phyloP scores from a whole-genome alignment of 2,113 vertebrate genomes.

The Poecile atricapillus region DNA sequence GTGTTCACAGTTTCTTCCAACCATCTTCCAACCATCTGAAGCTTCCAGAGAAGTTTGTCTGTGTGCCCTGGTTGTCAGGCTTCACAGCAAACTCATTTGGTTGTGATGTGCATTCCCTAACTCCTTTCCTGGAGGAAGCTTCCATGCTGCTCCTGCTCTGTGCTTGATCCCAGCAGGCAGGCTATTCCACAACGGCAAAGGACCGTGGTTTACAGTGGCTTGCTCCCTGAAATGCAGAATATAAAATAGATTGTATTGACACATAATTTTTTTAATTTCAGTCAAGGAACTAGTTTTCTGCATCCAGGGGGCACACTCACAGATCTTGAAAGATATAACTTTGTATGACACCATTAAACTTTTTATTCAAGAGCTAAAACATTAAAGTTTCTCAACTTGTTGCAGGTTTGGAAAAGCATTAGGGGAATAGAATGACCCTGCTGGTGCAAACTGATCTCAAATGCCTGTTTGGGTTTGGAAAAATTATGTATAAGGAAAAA shows the following conservation, averaged over 20 bases:
- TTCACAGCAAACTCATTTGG: not conserved
- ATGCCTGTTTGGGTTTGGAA: not conserved
- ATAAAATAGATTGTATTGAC: not conserved
- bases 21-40: not conserved
- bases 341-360: not conserved
- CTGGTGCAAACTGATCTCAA: not conserved
- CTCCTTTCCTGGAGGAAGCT: not conserved
- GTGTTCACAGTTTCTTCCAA: not conserved
- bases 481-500: not conserved
- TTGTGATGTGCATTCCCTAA: not conserved
- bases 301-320: not conserved
- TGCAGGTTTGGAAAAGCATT: not conserved
- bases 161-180: accelerated
- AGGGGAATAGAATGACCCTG: not conserved
- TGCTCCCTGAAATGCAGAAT: not conserved
- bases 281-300: not conserved
- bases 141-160: not conserved
- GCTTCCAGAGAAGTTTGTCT: not conserved
- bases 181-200: not conserved
- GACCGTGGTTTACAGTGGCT: not conserved
- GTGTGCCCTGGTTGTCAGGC: not conserved
- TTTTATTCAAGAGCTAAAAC: not conserved
- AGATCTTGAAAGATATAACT: not conserved
- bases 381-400: not conserved
- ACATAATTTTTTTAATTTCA: not conserved